Evolutionary conservation across 2,113 vertebrate species (phyloP).

Genomic region (Paratilapia polleni): DNA sequence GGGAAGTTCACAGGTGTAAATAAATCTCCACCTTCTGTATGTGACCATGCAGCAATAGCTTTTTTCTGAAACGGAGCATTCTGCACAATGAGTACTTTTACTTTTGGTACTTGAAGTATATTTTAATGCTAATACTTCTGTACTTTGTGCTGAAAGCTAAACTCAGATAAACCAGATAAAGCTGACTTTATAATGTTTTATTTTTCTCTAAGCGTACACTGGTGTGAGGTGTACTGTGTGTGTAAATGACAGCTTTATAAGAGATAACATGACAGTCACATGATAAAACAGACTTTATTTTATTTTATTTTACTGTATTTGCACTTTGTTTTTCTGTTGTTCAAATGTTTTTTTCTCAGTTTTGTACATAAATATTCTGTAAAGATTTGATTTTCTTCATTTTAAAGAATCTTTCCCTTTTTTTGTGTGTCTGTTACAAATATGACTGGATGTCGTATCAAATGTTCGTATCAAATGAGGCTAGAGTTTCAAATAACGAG

Average conservation of each 20-base stretch:
- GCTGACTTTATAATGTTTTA: not conserved
- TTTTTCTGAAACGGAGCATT: not conserved
- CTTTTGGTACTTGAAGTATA: not conserved
- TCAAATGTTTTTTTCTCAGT: not conserved
- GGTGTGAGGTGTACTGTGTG: not conserved
- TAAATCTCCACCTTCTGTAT: not conserved
- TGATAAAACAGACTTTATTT: not conserved
- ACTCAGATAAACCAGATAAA: no score
- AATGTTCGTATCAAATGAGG: not conserved
- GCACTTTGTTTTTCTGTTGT: not conserved
- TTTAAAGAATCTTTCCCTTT: not conserved
- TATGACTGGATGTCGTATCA: not conserved
- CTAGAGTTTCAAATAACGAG: no score
- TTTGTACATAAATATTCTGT: not conserved
- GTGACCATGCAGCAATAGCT: not conserved
- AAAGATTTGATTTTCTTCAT: not conserved
- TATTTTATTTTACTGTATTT: accelerated
- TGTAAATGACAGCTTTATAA: no score
- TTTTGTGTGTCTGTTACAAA: not conserved
- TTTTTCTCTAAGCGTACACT: not conserved
- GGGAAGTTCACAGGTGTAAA: no score
- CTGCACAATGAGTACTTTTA: not conserved
- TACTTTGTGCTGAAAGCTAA: not conserved
- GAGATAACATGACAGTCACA: not conserved
- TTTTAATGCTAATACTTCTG: not conserved